Base-by-base conservation (phyloP, 2,888 invertebrate species). In the Drosophila mercatorum region DNA sequence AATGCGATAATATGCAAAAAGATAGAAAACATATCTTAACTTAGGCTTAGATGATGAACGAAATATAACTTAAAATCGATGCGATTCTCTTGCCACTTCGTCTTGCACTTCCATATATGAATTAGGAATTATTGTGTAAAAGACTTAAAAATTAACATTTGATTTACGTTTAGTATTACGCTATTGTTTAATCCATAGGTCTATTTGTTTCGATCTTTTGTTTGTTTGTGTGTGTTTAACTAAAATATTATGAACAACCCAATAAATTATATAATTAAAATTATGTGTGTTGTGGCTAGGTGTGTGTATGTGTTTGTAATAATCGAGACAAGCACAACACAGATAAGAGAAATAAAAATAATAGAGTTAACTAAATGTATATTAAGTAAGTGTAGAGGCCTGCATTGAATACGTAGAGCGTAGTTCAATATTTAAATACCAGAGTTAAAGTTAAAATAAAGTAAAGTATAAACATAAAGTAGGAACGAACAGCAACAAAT, bases 71-170 rank as follows among this genome's bases (percentile, higher is more conserved):
- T 75, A 83, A 75, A 68, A 68, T 72, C 67, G 73, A 75, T 68
- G 66, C 70, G 65, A 63, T 70, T 70, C 46, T 72, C 7, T 36
- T 44, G 44, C 38, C 44, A 28, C 34, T 55, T 28, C 22, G 41
- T 40, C 28, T 61, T 60, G 36, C 43, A 44, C 56, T 62, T 53
- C 38, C 26, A 53, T 68, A 44, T 64, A 56, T 71, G 68, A 63
- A 64, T 72, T 80, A 80, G 69, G 73, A 77, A 73, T 72, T 72
- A 76, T 60, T 36, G 26, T 47, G 52, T 72, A 63, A 38, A 17
- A 44, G 56, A 64, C 80, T 81, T 88, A 84, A 64, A 70, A 58
- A 58, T 55, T 84, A 84, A 89, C 89, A 88, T 81, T 79, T 76
- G 57, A 58, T 74, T 71, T 78, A 68, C 57, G 40, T 58, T 66